Evolutionary conservation across 1,140 invertebrate genomes (phyloP), one percentile per base, ranked within the genome.

Genomic region (Drosophila lacertosa): DNA sequence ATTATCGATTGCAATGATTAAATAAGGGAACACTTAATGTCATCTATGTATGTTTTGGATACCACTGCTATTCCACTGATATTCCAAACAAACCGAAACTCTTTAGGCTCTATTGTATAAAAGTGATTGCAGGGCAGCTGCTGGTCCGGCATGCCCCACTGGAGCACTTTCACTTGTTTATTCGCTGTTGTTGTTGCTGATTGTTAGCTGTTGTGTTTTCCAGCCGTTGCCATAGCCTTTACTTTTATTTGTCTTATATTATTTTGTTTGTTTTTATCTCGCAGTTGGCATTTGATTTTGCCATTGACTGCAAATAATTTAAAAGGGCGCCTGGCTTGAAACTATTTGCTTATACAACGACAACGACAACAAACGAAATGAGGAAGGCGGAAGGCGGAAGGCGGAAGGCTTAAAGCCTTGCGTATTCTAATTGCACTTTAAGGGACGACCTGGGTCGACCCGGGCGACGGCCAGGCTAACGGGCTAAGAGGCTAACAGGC

Each of bases 381-480:
- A n/a, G n/a, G n/a, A n/a, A 44, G 40, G 16, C 39, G 57, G 32
- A 69, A 64, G 66, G 60, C 67, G n/a, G n/a, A n/a, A 44, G 40
- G 16, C 39, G 57, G 32, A 69, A 64, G 66, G 60, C 67, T 65
- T 70, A 42, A 57, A 50, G 67, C 48, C 32, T 20, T 63, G 42
- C 62, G 53, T 57, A 65, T 65, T 70, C 60, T 70, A 70, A 70
- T 70, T 70, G 67, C 67, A 70, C 51, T 70, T 70, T 16, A 70
- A 50, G 62, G 60, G 45, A 40, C 37, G n/a, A 45, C 32, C 26
- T 15, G 2, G 22, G 45, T 11, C 39, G 2, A 16, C 11, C n/a
- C 2, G 11, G 22, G 42, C 10, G 11, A 13, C 9, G 18, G 42
- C n/a, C n/a, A n/a, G n/a, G n/a, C n/a, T n/a, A n/a, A n/a, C n/a